phyloP scores from a whole-genome alignment of 2,113 vertebrate genomes.

The Puntigrus tetrazona region DNA sequence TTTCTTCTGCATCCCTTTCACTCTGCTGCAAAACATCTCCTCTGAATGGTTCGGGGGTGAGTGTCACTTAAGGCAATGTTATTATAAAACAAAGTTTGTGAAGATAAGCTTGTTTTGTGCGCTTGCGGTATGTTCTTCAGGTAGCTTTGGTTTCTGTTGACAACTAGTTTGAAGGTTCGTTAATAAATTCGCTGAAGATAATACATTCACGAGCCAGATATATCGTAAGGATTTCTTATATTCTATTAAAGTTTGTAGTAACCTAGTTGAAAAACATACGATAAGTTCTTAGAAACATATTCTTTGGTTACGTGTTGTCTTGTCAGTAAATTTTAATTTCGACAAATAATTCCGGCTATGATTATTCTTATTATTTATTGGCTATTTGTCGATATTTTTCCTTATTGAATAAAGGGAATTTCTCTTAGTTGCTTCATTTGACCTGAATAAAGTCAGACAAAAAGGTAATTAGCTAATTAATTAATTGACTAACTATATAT shows the following conservation, averaged over 20 bases:
- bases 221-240: background rate
- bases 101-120: background rate
- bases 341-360: background rate
- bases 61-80: slow-evolving; percentile 33
- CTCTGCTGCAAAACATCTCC: slow-evolving; percentile 81
- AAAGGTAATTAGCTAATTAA: too few species aligned
- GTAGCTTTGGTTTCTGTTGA: background rate
- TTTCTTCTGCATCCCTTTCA: slow-evolving; percentile 83
- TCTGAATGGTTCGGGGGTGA: slow-evolving; percentile 82
- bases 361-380: background rate
- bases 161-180: background rate
- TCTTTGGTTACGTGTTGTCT: background rate
- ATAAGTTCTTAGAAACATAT: background rate
- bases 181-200: background rate
- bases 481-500: too few species aligned
- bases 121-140: background rate
- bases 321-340: background rate
- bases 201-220: background rate
- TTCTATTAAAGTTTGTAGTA: background rate
- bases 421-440: too few species aligned
- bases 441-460: too few species aligned
- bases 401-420: background rate
- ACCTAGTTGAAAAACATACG: background rate
- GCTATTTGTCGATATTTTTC: background rate
- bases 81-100: background rate